Evolutionary conservation across 2,797 vertebrate species (phyloP), one percentile per base, ranked within the genome.

Genomic region (Anguilla anguilla): DNA sequence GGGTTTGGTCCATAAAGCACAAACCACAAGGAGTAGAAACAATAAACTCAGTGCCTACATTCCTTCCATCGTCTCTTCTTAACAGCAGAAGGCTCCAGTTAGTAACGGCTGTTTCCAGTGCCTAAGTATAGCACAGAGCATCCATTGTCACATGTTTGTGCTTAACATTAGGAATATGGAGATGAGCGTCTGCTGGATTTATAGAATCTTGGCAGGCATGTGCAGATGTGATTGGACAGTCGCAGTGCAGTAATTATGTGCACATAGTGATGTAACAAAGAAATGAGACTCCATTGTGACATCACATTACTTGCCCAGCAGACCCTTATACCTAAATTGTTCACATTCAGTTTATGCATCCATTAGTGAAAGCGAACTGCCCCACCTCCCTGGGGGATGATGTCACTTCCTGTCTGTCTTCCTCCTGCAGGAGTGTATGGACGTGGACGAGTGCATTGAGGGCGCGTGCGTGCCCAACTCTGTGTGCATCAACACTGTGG

Each of bases 391-490:
- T 39, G 39, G 25, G 3, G 2, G 43, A 51, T 81, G 46, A 61
- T 57, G 31, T 61, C 69, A 64, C 31, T 55, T 43, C 83, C 28
- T 39, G 57, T 55, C n/a, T 28, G 64, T 69, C 61, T 61, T 28
- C 53, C 77, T 85, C 31, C 81, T 11, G 0, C 90, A 97, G 97
- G 93, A 96, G 88, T 97, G 97, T 92, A 89, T 57, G 0, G 97
- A 97, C 39, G 88, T 97, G 0, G 96, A 97, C 0, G 97, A 97
- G 59, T 97, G 97, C 89, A 96, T 91, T 0, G 96, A 97, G 0
- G 95, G 95, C 0, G 95, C 96, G 85, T 97, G 97, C 0, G 95
- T 96, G 84, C 94, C 96, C 51, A 97, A 97, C 88, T 96, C 97
- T 43, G 85, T 97, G 91, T 97, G 97, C 90, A 96, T 95, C 91